These are phyloP conservation scores for Drosophila ustulata DNA, from an alignment of 2,888 invertebrate genomes.

Conservation along the genomic window DNA sequence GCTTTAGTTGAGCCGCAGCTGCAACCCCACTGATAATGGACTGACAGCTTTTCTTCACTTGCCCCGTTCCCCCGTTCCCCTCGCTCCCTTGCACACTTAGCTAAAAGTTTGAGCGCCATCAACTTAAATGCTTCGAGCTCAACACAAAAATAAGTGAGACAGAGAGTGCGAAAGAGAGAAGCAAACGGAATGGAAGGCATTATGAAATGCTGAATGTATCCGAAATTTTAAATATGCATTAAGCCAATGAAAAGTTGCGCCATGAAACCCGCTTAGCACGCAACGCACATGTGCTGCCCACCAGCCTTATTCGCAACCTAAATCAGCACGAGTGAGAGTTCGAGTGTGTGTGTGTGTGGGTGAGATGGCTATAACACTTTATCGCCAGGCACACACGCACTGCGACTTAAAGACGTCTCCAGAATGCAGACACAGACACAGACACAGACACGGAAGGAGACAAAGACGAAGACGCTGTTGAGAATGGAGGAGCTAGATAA, in stretches of 20 bases:
- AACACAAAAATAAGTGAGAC: constrained; percentile 3
- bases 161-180: background rate
- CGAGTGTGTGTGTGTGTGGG: constrained; percentile 2
- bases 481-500: background rate
- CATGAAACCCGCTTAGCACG: constrained; percentile 34
- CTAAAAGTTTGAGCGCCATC: constrained; percentile 62
- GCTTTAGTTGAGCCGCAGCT: constrained; percentile 51
- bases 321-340: background rate
- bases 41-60: constrained; percentile 24
- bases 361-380: constrained; percentile 51
- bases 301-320: background rate
- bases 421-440: constrained; percentile 3
- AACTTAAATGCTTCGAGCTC: constrained; percentile 64
- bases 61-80: background rate
- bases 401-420: constrained; percentile 16
- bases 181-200: constrained; percentile 35
- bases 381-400: constrained; percentile 40
- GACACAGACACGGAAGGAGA: background rate
- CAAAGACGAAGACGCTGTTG: constrained; percentile 2
- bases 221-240: constrained; percentile 67
- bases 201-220: constrained; percentile 58
- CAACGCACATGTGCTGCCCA: constrained; percentile 9
- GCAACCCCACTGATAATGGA: constrained; percentile 59
- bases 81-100: constrained; percentile 4
- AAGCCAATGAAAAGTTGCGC: constrained; percentile 66